Conservation (phyloP, 37 sponge, comb jelly and placozoan species). For the Aphrocallistes beatrix region DNA sequence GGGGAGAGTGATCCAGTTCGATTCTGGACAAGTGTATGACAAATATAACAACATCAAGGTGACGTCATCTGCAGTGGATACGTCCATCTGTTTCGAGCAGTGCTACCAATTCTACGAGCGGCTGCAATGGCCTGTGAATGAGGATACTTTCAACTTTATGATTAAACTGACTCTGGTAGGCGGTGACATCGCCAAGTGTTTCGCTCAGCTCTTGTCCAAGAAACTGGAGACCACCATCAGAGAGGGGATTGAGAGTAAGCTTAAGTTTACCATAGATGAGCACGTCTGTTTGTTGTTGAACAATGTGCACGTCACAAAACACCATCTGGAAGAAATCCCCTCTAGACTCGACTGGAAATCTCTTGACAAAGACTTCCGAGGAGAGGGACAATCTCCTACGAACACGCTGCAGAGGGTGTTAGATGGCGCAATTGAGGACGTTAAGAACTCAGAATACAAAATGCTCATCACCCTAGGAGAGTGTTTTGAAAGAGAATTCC, state of each 20-base stretch:
- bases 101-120: constrained; percentile 9
- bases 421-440: not conserved
- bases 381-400: not conserved
- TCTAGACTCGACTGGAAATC: not conserved
- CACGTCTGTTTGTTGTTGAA: not conserved
- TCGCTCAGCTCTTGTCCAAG: not conserved
- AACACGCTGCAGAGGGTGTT: constrained; percentile 1
- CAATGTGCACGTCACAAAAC: not conserved
- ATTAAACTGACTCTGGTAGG: not conserved
- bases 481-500: not conserved
- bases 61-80: constrained; percentile 8
- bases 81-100: not conserved
- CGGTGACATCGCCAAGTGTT: not conserved
- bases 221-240: not conserved
- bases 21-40: not conserved
- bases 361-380: not conserved
- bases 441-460: not conserved
- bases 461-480: not conserved
- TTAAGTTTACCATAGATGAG: not conserved
- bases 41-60: not conserved
- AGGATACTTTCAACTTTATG: not conserved
- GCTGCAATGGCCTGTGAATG: not conserved
- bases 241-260: not conserved
- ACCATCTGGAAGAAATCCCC: not conserved
- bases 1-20: not conserved